Evolutionary conservation across 2,888 invertebrate genomes (phyloP).

Genomic region (Lagria hirta): DNA sequence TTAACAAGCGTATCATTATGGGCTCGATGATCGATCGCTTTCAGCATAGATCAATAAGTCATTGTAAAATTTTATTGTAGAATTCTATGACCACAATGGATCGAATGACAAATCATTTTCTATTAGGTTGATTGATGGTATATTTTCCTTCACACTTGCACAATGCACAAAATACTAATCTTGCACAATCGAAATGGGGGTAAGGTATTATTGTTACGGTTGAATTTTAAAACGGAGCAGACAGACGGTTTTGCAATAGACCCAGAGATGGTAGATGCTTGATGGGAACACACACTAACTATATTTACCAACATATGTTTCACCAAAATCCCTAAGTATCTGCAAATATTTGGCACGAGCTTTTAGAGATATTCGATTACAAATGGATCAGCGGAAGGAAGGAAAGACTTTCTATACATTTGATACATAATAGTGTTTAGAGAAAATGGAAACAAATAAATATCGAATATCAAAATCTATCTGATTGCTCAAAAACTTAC

Average conservation of each 20-base stretch:
- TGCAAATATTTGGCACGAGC: constrained; percentile 48
- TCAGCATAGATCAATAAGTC: constrained; percentile 18
- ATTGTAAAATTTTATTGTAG: constrained; percentile 37
- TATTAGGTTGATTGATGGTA: constrained; percentile 42
- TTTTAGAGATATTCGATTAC: constrained; percentile 45
- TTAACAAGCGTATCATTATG: constrained; percentile 49
- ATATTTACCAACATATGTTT: constrained; percentile 43
- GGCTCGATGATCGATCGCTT: constrained; percentile 41
- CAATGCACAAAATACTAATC: constrained; percentile 19
- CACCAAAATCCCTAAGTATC: constrained; percentile 42
- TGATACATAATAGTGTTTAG: constrained; percentile 9
- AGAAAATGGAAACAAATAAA: constrained; percentile 18
- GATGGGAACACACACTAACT: constrained; percentile 19
- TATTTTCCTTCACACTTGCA: constrained; percentile 23
- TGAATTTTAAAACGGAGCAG: no score
- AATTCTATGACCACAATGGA: constrained; percentile 36
- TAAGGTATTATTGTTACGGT: constrained; percentile 13
- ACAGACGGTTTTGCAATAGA: constrained; percentile 7
- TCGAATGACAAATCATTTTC: constrained; percentile 47
- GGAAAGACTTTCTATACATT: constrained; percentile 8
- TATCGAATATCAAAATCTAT: constrained; percentile 4
- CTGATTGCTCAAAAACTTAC: no score
- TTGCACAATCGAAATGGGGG: constrained; percentile 16
- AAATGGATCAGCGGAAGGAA: constrained; percentile 41
- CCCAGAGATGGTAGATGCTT: constrained; percentile 15